Evolutionary conservation across 1,140 invertebrate species (phyloP), one percentile per base, ranked within the genome.

Genomic region (Latrodectus geometricus): DNA sequence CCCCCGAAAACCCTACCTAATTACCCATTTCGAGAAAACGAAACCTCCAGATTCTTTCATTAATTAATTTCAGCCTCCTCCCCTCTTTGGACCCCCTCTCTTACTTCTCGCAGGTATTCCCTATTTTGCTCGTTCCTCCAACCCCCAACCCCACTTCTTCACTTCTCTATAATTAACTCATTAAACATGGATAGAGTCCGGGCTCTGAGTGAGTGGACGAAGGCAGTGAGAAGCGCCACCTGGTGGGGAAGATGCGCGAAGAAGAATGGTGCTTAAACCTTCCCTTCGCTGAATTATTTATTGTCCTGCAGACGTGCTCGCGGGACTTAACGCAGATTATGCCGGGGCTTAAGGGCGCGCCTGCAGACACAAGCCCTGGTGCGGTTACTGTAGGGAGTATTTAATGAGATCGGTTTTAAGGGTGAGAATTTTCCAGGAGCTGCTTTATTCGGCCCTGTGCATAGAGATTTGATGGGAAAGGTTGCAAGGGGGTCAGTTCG

Each of bases 131-230:
- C 11, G 11, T 61, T 20, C 50, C 49, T 15, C 12, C 9, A 14
- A 8, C 74, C 52, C 21, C 49, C 49, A 52, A 20, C 61, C 20
- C 50, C 49, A 20, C 66, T 21, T 65, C 66, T 52, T 65, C 70
- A 82, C 80, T 73, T 73, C 70, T 73, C 70, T 72, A 82, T 82
- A 82, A 82, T 82, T 82, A 82, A 82, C 80, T 82, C 80, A 82
- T 82, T 82, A 72, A 82, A 82, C 80, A 82, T 82, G 80, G 80
- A 82, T 82, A 82, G 80, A 82, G 68, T 72, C 79, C 69, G 50
- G 66, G 17, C 11, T 61, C 17, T 61, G 54, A 61, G 54, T 61
- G 20, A 21, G 49, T 54, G 54, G 52, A 52, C 70, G 66, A 69
- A 73, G 50, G 50, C 69, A 73, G 66, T 61, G 80, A 61, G 80